Conservation (phyloP, 2,888 invertebrate genomes). For the Leptinotarsa peninsularis region DNA sequence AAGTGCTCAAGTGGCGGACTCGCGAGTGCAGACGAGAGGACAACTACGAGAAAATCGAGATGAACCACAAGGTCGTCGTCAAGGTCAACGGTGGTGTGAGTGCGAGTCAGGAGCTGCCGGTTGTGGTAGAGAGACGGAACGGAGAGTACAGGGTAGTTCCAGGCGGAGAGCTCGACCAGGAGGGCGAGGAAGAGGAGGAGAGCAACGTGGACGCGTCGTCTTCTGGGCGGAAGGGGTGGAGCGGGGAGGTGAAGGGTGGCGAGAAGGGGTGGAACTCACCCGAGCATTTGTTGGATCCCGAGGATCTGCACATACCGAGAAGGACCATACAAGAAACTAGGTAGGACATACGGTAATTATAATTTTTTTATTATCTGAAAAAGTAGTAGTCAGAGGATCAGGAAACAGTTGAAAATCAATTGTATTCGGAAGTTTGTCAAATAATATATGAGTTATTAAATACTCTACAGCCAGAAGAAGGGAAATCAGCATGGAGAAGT, state of each 20-base stretch:
- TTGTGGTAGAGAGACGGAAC: conserved; percentile 69
- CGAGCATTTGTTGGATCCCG: conserved; percentile 54
- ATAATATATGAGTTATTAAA: not conserved
- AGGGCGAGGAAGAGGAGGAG: conserved; percentile 73
- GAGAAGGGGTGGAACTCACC: conserved; percentile 56
- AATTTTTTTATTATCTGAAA: not conserved
- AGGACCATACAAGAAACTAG: conserved; percentile 70
- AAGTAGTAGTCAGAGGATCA: not conserved
- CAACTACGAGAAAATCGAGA: conserved; percentile 84
- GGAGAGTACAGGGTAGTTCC: conserved; percentile 82
- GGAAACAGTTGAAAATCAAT: not conserved
- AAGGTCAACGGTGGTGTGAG: conserved; percentile 55
- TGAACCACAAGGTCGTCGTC: conserved; percentile 71
- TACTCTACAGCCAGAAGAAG: too few species aligned
- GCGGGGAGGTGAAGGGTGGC: conserved; percentile 58
- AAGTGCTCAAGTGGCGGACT: conserved; percentile 70
- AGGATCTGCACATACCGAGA: conserved; percentile 71
- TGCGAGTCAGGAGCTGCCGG: conserved; percentile 53
- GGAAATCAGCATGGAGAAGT: too few species aligned
- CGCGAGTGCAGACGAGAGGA: conserved; percentile 68
- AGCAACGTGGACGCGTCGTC: conserved; percentile 55
- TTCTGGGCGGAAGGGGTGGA: conserved; percentile 57
- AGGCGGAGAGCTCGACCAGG: conserved; percentile 71
- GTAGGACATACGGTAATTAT: conserved; percentile 61
- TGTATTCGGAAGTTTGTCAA: not conserved